Percentiles rank a stretch among this genome's conserved stretches.
Conservation (phyloP, 2,113 vertebrate species). For the Notechis scutatus region DNA sequence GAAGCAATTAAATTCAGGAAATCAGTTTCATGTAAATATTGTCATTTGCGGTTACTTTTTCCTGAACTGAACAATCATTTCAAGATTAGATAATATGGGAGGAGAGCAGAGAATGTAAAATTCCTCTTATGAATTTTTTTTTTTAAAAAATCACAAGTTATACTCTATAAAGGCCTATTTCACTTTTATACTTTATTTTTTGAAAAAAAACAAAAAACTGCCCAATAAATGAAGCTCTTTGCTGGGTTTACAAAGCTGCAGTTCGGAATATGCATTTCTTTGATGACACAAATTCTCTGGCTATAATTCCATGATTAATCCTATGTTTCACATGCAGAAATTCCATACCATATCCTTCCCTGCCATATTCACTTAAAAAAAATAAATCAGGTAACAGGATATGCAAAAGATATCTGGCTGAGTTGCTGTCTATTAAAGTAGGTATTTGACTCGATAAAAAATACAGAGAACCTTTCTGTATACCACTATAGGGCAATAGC, state of each 20-base stretch:
- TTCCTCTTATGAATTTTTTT: background rate
- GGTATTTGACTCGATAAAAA: background rate
- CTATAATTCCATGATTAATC: background rate
- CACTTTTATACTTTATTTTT: background rate
- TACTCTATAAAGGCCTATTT: background rate
- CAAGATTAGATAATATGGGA: background rate
- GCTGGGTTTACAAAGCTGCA: background rate
- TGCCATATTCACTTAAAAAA: background rate
- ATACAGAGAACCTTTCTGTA: background rate
- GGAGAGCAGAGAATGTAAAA: background rate
- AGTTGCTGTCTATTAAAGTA: background rate
- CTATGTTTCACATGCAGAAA: background rate
- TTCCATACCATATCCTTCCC: background rate
- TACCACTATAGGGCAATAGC: background rate
- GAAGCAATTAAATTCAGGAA: background rate
- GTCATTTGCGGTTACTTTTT: background rate
- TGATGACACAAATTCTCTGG: background rate
- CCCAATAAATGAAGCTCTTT: background rate
- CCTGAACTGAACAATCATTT: background rate
- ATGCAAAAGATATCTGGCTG: background rate
- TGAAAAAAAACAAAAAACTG: background rate
- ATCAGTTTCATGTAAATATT: background rate
- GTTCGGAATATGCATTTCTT: background rate
- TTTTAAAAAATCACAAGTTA: background rate
- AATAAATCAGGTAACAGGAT: background rate